Base-by-base conservation (phyloP, 1,140 invertebrate species). In the Caenorhabditis tropicalis region DNA sequence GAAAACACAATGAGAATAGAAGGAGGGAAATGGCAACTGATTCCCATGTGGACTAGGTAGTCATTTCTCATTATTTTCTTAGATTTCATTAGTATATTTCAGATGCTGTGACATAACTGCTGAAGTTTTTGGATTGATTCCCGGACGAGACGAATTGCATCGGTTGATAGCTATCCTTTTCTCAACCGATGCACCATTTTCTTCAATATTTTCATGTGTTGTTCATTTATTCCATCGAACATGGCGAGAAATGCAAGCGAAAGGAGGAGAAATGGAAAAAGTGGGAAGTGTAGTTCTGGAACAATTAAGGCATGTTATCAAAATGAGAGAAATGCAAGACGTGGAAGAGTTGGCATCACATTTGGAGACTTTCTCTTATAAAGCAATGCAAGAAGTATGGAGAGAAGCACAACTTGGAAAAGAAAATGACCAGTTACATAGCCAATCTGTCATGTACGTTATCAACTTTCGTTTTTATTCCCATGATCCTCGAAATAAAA, bases 221-320 rank as follows among this genome's bases (percentile, higher is more conserved):
- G 83, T 89, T 10, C 84, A 88, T 33, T 65, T 89, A 0, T 89
- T 89, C 43, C 87, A 87, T 53, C 43, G 86, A 33, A 89, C 88
- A 16, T 89, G 88, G 88, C 43, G 89, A 31, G 88, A 89, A 49
- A 89, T 89, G 88, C 82, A 89, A 48, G 88, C 88, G n/a, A 88
- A 87, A 15, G 83, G 87, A 21, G 85, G 82, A 24, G 87, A 88
- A 53, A 65, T 88, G 51, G 53, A 88, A 12, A 88, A 88, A 49
- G 87, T 88, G 2, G 74, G 39, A 15, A 36, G 43, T 51, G 27
- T 51, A 15, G 46, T 81, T 51, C 21, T 81, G 15, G 79, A 56
- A 10, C 79, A 81, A 7, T 51, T 81, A 21, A 27, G 79, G 31
- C 29, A 81, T 51, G 51, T 56, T 10, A 2, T 81, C 27, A 81